Conservation (phyloP, 2,888 invertebrate species). For the Timema cristinae region DNA sequence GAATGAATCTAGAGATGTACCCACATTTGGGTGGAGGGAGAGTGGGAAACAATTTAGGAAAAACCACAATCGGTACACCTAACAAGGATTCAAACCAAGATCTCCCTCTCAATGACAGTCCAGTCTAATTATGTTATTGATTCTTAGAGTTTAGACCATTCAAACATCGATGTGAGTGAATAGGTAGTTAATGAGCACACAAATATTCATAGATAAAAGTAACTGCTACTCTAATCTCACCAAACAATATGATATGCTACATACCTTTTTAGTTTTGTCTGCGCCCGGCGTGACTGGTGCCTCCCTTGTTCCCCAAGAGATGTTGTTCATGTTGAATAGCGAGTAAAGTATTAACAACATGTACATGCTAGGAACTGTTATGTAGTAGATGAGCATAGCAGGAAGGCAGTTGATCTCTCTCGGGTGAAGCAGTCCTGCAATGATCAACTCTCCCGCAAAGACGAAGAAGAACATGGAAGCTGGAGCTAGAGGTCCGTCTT, state of each 20-base stretch:
- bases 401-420: slow-evolving; percentile 71
- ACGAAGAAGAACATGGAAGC: slow-evolving; percentile 77
- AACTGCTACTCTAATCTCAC: neutral
- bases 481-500: slow-evolving; percentile 77
- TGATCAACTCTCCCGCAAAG: slow-evolving; percentile 58
- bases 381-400: slow-evolving; percentile 75
- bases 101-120: no score
- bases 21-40: no score
- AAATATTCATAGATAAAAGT: neutral
- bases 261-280: slow-evolving; percentile 40
- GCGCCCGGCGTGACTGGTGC: slow-evolving; percentile 48
- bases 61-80: no score
- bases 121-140: no score
- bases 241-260: neutral
- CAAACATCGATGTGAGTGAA: no score
- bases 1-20: no score
- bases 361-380: slow-evolving; percentile 94
- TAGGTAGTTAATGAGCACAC: neutral
- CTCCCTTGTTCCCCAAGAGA: slow-evolving; percentile 93
- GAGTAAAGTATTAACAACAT: slow-evolving; percentile 89
- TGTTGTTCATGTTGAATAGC: slow-evolving; percentile 87
- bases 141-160: no score
- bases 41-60: no score
- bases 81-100: no score
- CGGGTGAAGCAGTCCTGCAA: slow-evolving; percentile 67